Evolutionary conservation across 1,140 invertebrate species (phyloP).

Genomic region (Neodiprion pinetum): DNA sequence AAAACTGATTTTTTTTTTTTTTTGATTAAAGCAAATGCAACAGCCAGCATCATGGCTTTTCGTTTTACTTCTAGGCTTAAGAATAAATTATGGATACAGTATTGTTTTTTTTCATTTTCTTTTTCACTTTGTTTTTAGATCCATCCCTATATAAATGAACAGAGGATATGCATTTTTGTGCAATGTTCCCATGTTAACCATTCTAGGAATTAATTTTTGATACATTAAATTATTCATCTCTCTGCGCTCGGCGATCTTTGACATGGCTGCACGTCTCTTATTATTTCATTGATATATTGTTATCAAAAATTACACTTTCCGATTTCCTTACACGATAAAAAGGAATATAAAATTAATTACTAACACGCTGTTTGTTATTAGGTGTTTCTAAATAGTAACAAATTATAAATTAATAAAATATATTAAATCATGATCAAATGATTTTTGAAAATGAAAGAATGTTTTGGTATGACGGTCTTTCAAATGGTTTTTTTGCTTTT

Average conservation of each 20-base stretch:
- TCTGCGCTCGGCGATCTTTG: neutral
- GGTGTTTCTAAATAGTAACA: conserved; percentile 40
- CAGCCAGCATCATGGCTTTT: conserved; percentile 22
- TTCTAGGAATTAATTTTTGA: conserved; percentile 31
- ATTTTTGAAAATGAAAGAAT: conserved; percentile 37
- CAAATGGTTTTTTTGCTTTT: conserved; percentile 26
- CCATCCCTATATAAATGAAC: conserved; percentile 48
- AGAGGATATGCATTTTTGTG: conserved; percentile 58
- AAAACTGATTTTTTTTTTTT: conserved; percentile 32
- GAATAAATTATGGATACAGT: conserved; percentile 37
- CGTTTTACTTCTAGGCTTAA: conserved; percentile 32
- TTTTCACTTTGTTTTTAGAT: conserved; percentile 23
- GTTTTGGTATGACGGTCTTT: conserved; percentile 37
- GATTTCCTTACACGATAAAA: conserved; percentile 28
- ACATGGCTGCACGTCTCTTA: neutral
- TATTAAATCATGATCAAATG: conserved; percentile 36
- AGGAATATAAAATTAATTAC: conserved; percentile 44
- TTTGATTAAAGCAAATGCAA: conserved; percentile 50
- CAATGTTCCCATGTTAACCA: conserved; percentile 55
- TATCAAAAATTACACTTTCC: conserved; percentile 19
- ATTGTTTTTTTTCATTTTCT: conserved; percentile 21
- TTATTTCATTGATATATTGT: conserved; percentile 10
- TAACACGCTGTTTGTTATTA: conserved; percentile 33
- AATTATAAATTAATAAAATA: conserved; percentile 31
- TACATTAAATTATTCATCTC: conserved; percentile 3